phyloP scores from a whole-genome alignment of 2,113 vertebrate genomes.

The Cettia cetti region DNA sequence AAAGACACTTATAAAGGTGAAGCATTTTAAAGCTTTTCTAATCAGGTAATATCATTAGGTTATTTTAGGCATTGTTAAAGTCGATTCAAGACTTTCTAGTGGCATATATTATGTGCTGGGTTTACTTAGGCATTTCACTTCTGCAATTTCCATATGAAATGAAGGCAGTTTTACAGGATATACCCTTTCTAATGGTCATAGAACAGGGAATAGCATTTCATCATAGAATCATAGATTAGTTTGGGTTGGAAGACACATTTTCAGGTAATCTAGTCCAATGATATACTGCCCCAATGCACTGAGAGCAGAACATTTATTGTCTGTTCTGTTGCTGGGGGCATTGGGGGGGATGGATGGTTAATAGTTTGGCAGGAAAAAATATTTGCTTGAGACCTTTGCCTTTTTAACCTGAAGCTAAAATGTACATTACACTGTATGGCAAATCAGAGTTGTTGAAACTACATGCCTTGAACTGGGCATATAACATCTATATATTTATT shows the following conservation, averaged over 20 bases:
- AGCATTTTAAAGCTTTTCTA: conserved; percentile 20
- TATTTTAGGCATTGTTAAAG: not conserved
- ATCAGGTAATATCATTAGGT: not conserved
- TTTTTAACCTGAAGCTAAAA: not conserved
- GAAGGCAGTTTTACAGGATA: not conserved
- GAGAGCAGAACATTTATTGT: not conserved
- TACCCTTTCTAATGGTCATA: not conserved
- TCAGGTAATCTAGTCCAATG: not conserved
- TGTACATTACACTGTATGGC: not conserved
- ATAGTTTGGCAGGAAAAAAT: not conserved
- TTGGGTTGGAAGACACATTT: not conserved
- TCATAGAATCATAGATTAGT: not conserved
- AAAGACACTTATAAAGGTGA: conserved; percentile 14
- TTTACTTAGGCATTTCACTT: not conserved
- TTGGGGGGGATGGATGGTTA: rapidly evolving
- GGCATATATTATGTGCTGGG: not conserved
- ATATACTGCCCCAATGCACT: not conserved
- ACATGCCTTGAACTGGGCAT: not conserved
- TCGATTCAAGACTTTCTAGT: not conserved
- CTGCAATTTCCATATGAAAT: not conserved
- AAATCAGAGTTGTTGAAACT: not conserved
- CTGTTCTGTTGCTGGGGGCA: not conserved
- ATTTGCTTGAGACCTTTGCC: not conserved
- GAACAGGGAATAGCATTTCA: not conserved
- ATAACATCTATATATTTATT: not conserved